Percentiles rank a stretch among this genome's conserved stretches.
Conservation (phyloP, 2,888 invertebrate genomes). For the Globia sparganii region DNA sequence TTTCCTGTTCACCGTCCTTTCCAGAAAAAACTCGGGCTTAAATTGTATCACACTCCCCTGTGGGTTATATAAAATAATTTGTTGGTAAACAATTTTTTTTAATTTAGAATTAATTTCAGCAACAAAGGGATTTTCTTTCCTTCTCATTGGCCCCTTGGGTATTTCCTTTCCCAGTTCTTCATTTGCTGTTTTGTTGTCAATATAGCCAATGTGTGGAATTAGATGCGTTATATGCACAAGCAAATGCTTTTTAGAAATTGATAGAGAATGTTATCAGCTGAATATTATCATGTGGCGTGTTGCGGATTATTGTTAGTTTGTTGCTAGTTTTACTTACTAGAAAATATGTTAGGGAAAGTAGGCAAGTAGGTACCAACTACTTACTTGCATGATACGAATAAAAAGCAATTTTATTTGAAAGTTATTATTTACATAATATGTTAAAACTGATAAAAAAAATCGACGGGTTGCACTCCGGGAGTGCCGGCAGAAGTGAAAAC, state of each 20-base stretch:
- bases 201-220: constrained; percentile 1
- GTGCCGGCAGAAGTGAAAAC: too few relatives aligned
- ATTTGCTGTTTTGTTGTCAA: neutral
- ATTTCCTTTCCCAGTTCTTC: neutral
- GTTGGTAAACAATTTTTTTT: neutral
- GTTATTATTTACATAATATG: neutral
- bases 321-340: constrained; percentile 14
- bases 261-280: constrained; percentile 41
- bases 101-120: neutral
- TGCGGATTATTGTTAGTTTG: constrained; percentile 35
- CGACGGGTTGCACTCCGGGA: too few relatives aligned
- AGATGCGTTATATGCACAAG: constrained; percentile 28
- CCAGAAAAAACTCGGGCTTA: neutral
- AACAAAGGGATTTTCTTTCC: neutral
- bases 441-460: too few relatives aligned
- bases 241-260: constrained; percentile 36
- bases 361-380: neutral
- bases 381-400: neutral
- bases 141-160: neutral
- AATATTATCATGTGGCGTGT: constrained; percentile 41
- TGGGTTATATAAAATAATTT: neutral
- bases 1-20: neutral
- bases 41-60: neutral
- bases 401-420: neutral
- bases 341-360: constrained; percentile 15